These are phyloP conservation scores for Apodemus sylvaticus DNA, from an alignment of 2,113 vertebrate species.

Conservation along the genomic window DNA sequence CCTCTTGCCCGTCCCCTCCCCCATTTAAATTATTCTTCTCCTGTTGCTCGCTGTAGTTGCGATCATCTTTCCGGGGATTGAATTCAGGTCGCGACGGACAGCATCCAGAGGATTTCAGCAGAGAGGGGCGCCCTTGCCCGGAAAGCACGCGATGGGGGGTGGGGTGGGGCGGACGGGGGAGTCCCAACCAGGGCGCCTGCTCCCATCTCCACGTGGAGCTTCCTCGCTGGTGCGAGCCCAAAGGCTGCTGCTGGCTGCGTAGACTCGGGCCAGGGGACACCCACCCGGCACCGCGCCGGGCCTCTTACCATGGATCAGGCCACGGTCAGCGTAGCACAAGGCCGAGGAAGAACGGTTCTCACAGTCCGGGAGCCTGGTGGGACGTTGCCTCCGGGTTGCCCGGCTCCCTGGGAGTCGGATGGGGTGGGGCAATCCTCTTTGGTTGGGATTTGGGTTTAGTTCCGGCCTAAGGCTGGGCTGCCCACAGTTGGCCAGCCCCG, in stretches of 20 bases:
- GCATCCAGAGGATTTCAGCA: not conserved
- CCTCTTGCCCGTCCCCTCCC: not conserved
- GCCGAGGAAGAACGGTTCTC: not conserved
- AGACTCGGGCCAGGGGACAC: not conserved
- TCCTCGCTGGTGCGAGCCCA: accelerated
- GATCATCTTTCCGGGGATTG: not conserved
- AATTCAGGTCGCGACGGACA: not conserved
- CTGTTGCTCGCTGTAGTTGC: not conserved
- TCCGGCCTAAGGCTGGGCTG: accelerated
- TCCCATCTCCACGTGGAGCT: accelerated
- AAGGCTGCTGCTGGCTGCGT: not conserved
- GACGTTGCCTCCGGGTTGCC: accelerated
- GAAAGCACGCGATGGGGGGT: not conserved
- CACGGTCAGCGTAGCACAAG: accelerated
- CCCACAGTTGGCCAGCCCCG: not conserved
- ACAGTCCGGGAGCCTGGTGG: not conserved
- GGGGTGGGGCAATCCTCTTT: not conserved
- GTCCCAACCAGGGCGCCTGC: accelerated
- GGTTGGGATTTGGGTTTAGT: not conserved
- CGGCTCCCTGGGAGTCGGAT: not conserved
- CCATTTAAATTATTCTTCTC: constrained; percentile 31
- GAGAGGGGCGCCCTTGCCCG: not conserved
- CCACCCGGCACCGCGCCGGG: too few species aligned
- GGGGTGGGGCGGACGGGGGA: too few species aligned
- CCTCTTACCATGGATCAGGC: not conserved